Evolutionary conservation across 2,888 invertebrate genomes (phyloP).

Genomic region (Plagodis dolabraria): DNA sequence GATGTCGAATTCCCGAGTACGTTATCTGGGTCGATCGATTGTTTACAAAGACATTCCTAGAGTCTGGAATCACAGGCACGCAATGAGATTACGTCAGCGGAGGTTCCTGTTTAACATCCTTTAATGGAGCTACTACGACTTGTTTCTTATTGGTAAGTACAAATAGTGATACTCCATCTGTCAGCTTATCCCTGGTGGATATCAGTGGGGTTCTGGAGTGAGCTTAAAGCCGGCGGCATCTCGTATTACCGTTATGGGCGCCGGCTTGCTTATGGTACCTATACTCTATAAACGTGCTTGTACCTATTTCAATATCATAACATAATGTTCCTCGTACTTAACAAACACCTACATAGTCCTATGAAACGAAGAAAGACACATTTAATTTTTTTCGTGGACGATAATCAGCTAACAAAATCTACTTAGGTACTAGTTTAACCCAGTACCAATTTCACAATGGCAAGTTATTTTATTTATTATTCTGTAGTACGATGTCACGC

Average conservation of each 20-base stretch:
- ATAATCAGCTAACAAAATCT: neutral
- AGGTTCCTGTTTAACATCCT: conserved; percentile 30
- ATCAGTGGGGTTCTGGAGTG: conserved; percentile 58
- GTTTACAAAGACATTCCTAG: conserved; percentile 42
- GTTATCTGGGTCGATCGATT: conserved; percentile 41
- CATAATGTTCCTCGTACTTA: too few relatives aligned
- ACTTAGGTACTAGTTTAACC: too few relatives aligned
- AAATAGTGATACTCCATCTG: conserved; percentile 34
- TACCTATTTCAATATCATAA: conserved; percentile 46
- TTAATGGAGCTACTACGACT: conserved; percentile 18
- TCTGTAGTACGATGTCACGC: too few relatives aligned
- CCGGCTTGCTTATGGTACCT: conserved; percentile 50
- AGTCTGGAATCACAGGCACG: conserved; percentile 32
- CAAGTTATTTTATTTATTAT: too few relatives aligned
- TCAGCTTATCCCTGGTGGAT: conserved; percentile 47
- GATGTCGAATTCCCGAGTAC: conserved; percentile 28
- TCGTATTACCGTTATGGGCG: conserved; percentile 82
- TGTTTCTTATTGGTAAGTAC: conserved; percentile 27
- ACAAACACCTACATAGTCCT: too few relatives aligned
- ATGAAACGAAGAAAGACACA: neutral
- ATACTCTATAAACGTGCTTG: conserved; percentile 41
- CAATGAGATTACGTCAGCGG: conserved; percentile 34
- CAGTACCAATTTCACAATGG: too few relatives aligned
- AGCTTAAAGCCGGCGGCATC: conserved; percentile 65
- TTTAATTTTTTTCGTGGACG: neutral